These are phyloP conservation scores for Tipula confusa DNA, from an alignment of 2,888 invertebrate species.

Conservation along the genomic window DNA sequence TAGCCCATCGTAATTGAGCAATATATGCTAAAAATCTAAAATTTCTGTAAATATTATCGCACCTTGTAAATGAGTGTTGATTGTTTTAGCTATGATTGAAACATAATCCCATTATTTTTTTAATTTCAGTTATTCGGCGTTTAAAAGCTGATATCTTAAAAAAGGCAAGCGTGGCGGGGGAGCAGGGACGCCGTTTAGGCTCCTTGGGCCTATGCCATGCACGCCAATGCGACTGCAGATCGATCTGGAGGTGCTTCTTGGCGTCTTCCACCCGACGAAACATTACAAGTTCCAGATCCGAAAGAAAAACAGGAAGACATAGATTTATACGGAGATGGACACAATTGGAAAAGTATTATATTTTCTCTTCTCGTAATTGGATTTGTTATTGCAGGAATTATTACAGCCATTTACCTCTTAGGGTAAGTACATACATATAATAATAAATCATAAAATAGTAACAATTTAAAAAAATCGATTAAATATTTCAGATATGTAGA, in stretches of 20 bases:
- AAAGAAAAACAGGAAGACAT: constrained; percentile 80
- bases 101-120: too few relatives aligned
- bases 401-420: constrained; percentile 81
- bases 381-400: constrained; percentile 81
- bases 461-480: background rate
- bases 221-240: constrained; percentile 84
- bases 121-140: constrained; percentile 35
- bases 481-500: constrained; percentile 66
- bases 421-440: constrained; percentile 63
- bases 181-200: constrained; percentile 53
- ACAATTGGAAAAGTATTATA: constrained; percentile 85
- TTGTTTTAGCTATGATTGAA: too few relatives aligned
- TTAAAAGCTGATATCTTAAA: constrained; percentile 52
- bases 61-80: too few relatives aligned
- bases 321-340: constrained; percentile 75
- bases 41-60: too few relatives aligned
- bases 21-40: too few relatives aligned
- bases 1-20: too few relatives aligned
- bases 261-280: constrained; percentile 89
- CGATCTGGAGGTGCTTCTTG: constrained; percentile 78
- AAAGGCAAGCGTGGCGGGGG: constrained; percentile 58
- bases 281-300: constrained; percentile 84
- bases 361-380: constrained; percentile 83
- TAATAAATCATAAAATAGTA: background rate
- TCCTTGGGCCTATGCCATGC: constrained; percentile 66